Percentiles rank a stretch among this genome's conserved stretches.
phyloP scores from a whole-genome alignment of 2,113 vertebrate genomes.

The Camelus dromedarius region DNA sequence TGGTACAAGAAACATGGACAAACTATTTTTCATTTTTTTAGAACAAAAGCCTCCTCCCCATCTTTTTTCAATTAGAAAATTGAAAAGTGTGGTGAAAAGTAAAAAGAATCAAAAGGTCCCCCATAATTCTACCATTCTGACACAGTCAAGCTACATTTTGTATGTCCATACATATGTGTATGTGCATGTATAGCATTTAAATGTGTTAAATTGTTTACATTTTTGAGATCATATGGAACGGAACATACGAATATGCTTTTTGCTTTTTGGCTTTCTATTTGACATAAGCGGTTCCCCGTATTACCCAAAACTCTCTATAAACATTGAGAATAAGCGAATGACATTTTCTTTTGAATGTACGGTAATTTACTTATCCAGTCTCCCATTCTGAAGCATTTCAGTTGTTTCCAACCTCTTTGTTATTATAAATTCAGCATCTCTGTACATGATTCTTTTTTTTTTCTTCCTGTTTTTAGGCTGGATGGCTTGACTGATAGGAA shows the following conservation, averaged over 20 bases:
- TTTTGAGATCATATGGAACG: conserved; percentile 46
- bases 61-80: conserved; percentile 48
- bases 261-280: conserved; percentile 62
- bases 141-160: conserved; percentile 39
- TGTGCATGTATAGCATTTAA: neutral
- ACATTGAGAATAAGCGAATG: conserved; percentile 48
- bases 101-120: conserved; percentile 41
- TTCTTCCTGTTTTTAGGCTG: conserved; percentile 20
- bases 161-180: neutral
- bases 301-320: conserved; percentile 58
- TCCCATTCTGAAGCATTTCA: conserved; percentile 31
- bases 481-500: conserved; percentile 23
- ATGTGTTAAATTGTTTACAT: conserved; percentile 61
- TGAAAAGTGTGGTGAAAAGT: conserved; percentile 24
- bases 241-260: conserved; percentile 53
- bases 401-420: conserved; percentile 55
- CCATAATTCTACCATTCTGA: neutral
- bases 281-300: conserved; percentile 45
- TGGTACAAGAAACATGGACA: neutral
- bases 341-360: conserved; percentile 49
- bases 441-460: neutral
- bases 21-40: conserved; percentile 4
- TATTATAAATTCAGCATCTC: conserved; percentile 61
- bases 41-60: neutral
- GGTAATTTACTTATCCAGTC: conserved; percentile 19